Percentiles rank a stretch among this genome's conserved stretches.
phyloP scores from a whole-genome alignment of 2,113 vertebrate species.

The Anthoscopus minutus region DNA sequence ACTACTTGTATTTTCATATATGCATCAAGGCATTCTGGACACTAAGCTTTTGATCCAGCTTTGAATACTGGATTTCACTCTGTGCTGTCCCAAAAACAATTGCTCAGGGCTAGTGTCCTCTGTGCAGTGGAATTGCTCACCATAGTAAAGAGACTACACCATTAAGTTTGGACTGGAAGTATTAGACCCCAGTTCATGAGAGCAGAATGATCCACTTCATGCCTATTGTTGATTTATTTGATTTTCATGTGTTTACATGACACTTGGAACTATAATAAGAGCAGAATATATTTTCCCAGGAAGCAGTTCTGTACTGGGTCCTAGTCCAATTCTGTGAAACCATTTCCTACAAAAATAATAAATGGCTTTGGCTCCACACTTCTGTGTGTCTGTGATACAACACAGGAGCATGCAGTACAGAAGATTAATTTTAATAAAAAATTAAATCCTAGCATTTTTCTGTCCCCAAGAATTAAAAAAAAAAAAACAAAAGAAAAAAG shows the following conservation, averaged over 20 bases:
- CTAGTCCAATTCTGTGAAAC: not conserved
- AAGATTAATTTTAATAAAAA: not conserved
- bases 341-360: conserved; percentile 10
- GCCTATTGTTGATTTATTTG: conserved; percentile 1
- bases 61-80: not conserved
- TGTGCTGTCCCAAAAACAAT: not conserved
- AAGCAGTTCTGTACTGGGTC: not conserved
- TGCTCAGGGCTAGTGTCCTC: not conserved
- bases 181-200: not conserved
- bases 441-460: not conserved
- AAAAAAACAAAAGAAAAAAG: not conserved
- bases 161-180: not conserved
- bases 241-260: conserved; percentile 10
- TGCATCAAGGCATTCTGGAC: not conserved
- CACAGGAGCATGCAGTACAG: not conserved
- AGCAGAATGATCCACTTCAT: not conserved
- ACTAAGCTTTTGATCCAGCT: not conserved
- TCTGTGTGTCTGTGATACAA: not conserved
- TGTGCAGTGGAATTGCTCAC: not conserved
- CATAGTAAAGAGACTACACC: not conserved
- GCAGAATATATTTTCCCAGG: conserved; percentile 23
- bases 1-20: not conserved
- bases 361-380: not conserved
- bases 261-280: conserved; percentile 9
- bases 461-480: not conserved